phyloP scores from a whole-genome alignment of 2,113 vertebrate species.

The Falco punctatus region DNA sequence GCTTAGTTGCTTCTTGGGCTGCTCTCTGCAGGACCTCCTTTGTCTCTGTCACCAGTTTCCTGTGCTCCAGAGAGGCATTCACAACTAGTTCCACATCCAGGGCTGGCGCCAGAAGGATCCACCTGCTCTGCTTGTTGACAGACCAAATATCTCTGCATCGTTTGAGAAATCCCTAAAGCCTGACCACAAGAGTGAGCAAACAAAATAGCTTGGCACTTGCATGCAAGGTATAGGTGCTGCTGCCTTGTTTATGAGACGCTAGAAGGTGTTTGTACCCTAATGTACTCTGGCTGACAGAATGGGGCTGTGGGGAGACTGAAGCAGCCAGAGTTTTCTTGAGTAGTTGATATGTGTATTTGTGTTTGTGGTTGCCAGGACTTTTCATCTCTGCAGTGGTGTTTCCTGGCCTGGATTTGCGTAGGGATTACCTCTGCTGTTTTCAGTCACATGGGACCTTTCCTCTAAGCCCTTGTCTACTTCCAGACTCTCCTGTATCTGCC shows the following conservation, averaged over 20 bases:
- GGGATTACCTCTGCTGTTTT: neutral
- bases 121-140: neutral
- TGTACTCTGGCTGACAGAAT: fast-evolving
- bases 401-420: neutral
- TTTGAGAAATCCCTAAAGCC: neutral
- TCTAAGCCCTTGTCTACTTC: neutral
- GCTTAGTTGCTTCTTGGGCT: neutral
- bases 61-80: neutral
- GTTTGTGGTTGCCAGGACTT: neutral
- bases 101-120: neutral
- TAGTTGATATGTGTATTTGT: fast-evolving
- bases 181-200: neutral
- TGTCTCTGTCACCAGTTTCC: neutral
- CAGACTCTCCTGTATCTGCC: neutral
- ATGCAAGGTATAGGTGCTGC: neutral
- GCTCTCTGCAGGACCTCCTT: neutral
- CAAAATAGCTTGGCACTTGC: neutral
- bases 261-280: neutral
- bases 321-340: neutral
- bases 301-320: no score
- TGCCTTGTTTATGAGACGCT: neutral
- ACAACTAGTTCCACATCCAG: neutral
- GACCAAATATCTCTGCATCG: neutral
- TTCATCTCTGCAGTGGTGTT: fast-evolving
- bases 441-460: neutral